Base-by-base conservation (phyloP, 2,888 invertebrate species). In the Crepidodera aurea region DNA sequence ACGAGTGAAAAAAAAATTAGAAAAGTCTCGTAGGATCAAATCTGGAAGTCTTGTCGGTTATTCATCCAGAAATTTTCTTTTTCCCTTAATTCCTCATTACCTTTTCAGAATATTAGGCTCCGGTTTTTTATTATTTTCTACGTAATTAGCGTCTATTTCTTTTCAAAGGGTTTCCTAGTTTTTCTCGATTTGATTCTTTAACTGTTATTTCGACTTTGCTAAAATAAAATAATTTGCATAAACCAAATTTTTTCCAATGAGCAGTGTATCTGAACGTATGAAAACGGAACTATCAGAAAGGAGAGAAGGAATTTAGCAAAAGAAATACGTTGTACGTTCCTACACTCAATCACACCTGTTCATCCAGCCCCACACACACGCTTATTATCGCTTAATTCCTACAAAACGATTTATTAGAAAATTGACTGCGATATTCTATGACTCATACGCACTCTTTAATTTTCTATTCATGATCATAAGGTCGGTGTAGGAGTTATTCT, bases 291-390 rank as follows among this genome's bases (percentile, higher is more conserved):
- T 53, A 13, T 19, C 19, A 34, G 22, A 62, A 62, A 62, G 58
- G 58, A 58, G 54, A 42, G 54, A 62, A 51, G 6, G 22, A 50
- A 16, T 40, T 40, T 40, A 40, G 16, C 8, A 40, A 40, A 40
- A 40, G 40, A 37, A 2, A 8, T 25, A 29, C 29, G 2, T n/a
- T 40, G 1, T 40, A 8, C 16, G 40, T 53, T 40, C 53, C 57
- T 62, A 67, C 66, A 65, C 65, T 58, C 69, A 68, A 68, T 69
- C 65, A 62, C 69, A 72, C 70, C 70, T 69, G 73, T 67, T 71
- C 22, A 68, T 51, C 13, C 10, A 18, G 18, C n/a, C 16, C 53
- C 53, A 53, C 40, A 40, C 18, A 40, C 40, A 13, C 51, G 13
- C 37, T 2, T 15, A 53, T 53, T 40, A 53, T 16, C 53, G 53